Evolutionary conservation across 2,113 vertebrate genomes (phyloP), one percentile per base, ranked within the genome.

Genomic region (Fregata magnificens): DNA sequence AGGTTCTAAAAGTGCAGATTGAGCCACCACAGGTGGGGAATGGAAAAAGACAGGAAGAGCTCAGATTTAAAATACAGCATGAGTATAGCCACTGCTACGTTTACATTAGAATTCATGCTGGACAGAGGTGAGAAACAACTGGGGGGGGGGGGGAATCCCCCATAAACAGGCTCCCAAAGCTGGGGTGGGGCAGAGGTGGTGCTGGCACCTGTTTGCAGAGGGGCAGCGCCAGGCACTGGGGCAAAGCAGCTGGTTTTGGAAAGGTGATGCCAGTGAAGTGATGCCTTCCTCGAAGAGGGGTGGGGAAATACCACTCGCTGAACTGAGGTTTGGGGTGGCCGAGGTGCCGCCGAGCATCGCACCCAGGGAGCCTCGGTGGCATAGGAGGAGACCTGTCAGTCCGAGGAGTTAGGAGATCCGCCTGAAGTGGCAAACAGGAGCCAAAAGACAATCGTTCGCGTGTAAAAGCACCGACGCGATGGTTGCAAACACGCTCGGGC

Each of bases 211-310:
- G n/a, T n/a, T 63, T 32, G 36, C 62, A 17, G 34, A 45, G 31
- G 1, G 8, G 44, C 44, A 16, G 10, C 1, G 6, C 0, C 0
- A 3, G 49, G 18, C 26, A 16, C 1, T 1, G 8, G 34, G 10
- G 22, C 25, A 73, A 5, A 42, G n/a, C n/a, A 13, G 14, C 2
- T 6, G 5, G 2, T 5, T 44, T 21, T 6, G 17, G 17, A 3
- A 13, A 14, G 10, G 6, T 4, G 26, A 20, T 34, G 4, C 29
- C 9, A 13, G 13, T 7, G 31, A 26, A 73, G n/a, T 2, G 8
- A 36, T 10, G 13, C 69, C 42, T 53, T 13, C n/a, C 13, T 3
- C 10, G 0, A 7, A n/a, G 18, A 2, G 5, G 6, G 24, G 25
- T 6, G 28, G 12, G 32, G 22, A 15, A 55, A 26, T 25, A 7